Conservation (phyloP, 2,888 invertebrate species). For the Dasysyrphus albostriatus region DNA sequence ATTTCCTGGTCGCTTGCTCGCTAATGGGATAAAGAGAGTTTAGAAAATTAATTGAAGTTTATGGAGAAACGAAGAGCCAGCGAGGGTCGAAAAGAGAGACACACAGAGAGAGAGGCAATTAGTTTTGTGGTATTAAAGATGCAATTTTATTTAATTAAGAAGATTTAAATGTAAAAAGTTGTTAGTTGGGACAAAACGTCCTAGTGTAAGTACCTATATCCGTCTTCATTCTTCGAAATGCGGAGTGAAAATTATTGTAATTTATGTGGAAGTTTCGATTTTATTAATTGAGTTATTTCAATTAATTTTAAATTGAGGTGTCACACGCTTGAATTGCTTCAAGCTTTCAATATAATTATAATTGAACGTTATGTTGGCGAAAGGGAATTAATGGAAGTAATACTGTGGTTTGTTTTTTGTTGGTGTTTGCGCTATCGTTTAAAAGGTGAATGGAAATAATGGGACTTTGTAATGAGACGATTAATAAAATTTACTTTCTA, state of each 20-base stretch:
- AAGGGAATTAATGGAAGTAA: conserved; percentile 26
- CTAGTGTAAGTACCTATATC: background rate
- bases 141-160: conserved; percentile 66
- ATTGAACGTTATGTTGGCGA: conserved; percentile 29
- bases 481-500: conserved; percentile 15
- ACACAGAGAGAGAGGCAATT: conserved; percentile 9
- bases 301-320: conserved; percentile 44
- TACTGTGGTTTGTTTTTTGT: conserved; percentile 14
- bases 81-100: background rate
- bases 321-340: conserved; percentile 24
- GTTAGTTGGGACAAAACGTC: background rate
- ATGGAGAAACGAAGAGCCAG: conserved; percentile 37
- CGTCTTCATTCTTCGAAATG: background rate
- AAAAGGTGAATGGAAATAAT: conserved; percentile 5
- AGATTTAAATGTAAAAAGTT: conserved; percentile 11
- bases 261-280: conserved; percentile 1
- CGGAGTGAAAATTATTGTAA: conserved; percentile 8
- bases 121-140: conserved; percentile 49
- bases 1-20: conserved; percentile 62
- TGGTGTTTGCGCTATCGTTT: background rate
- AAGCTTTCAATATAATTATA: conserved; percentile 19
- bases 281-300: conserved; percentile 41
- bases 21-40: conserved; percentile 75
- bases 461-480: conserved; percentile 6
- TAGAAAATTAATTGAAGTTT: conserved; percentile 75